Percentiles rank a stretch among this genome's conserved stretches.
phyloP scores from a whole-genome alignment of 2,797 vertebrate genomes.

The Oryzias sinensis region DNA sequence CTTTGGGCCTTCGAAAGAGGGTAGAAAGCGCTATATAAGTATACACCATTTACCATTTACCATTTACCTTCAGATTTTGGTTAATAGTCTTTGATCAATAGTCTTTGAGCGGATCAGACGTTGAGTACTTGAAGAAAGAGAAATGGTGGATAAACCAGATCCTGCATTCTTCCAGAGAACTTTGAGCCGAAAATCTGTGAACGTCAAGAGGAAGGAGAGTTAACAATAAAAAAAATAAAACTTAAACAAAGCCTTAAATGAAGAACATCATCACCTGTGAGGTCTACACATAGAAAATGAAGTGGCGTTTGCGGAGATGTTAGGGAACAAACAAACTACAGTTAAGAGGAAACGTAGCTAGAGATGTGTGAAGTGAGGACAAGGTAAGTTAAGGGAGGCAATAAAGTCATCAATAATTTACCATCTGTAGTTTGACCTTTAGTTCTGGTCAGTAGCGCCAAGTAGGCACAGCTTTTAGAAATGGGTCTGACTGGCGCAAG shows the following conservation, averaged over 20 bases:
- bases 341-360: constrained; percentile 15
- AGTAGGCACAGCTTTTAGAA: constrained; percentile 17
- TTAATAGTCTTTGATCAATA: constrained; percentile 13
- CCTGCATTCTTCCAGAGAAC: too few species aligned
- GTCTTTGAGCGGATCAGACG: constrained; percentile 20
- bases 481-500: constrained; percentile 3
- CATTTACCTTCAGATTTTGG: neutral
- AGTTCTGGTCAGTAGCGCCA: constrained; percentile 39
- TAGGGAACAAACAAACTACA: constrained; percentile 14
- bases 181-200: too few species aligned
- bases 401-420: constrained; percentile 69
- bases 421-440: constrained; percentile 59
- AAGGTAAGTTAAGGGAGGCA: constrained; percentile 31
- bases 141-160: neutral
- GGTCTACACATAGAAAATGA: constrained; percentile 31
- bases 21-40: too few species aligned
- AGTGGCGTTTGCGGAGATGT: constrained; percentile 4
- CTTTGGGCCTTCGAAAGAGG: too few species aligned
- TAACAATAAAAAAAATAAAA: too few species aligned
- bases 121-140: constrained; percentile 1
- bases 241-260: too few species aligned
- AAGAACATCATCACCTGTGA: constrained; percentile 58
- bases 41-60: too few species aligned
- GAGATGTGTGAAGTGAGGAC: constrained; percentile 25
- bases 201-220: too few species aligned